A percentile compares a stretch with the other conserved stretches of the same genome.
Evolutionary conservation across 53 echinoderm and acorn worm genomes (phyloP).

Genomic region (Holothuria scabra): DNA sequence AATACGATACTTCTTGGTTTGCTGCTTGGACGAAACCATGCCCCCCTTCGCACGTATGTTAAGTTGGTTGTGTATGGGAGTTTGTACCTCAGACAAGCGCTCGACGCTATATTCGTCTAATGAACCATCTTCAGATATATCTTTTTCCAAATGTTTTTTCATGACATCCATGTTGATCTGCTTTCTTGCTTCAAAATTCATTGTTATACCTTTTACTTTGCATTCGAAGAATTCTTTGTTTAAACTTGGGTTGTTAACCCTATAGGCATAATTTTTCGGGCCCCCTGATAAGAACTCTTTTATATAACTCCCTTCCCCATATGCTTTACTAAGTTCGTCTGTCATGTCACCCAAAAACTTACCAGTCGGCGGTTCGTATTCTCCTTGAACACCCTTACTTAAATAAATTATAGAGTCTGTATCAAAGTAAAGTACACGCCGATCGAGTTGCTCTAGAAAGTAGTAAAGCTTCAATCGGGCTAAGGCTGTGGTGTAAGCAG

Average conservation of each 20-base stretch:
- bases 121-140: too few relatives aligned
- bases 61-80: too few relatives aligned
- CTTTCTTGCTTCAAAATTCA: constrained; percentile 22
- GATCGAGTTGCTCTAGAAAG: constrained; percentile 42
- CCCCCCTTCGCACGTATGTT: neutral
- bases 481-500: constrained; percentile 50
- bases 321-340: constrained; percentile 55
- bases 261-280: constrained; percentile 62
- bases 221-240: neutral
- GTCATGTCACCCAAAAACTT: constrained; percentile 65
- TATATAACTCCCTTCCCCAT: constrained; percentile 55
- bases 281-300: constrained; percentile 45
- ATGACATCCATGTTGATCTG: constrained; percentile 31
- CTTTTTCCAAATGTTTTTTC: neutral
- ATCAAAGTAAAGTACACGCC: constrained; percentile 51
- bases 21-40: neutral
- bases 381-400: constrained; percentile 5
- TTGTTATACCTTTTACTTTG: constrained; percentile 55
- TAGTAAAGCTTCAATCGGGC: constrained; percentile 54
- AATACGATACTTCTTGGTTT: neutral
- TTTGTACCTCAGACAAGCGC: too few relatives aligned
- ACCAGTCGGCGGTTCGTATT: constrained; percentile 43
- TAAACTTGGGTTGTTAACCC: neutral
- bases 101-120: too few relatives aligned
- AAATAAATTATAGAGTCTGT: constrained; percentile 55